Percentiles rank a stretch among this genome's conserved stretches.
phyloP scores from a whole-genome alignment of 2,797 vertebrate genomes.

The Mareca strepera region DNA sequence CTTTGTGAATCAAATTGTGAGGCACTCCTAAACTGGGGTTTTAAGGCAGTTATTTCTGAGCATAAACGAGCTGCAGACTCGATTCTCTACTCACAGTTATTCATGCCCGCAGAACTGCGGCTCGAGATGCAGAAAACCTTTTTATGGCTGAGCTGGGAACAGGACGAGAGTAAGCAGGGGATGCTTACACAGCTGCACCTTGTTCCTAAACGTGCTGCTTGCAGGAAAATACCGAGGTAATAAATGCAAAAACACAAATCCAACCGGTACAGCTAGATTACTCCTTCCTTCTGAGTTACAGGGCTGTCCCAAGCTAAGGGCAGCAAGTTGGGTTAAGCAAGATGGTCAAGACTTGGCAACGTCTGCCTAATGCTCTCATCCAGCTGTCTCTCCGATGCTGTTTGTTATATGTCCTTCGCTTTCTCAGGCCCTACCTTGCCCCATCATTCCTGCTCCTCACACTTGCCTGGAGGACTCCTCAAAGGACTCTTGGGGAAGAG shows the following conservation, averaged over 20 bases:
- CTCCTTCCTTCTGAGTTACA: background rate
- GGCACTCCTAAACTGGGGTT: slow-evolving; percentile 8
- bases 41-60: slow-evolving; percentile 42
- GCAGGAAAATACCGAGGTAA: background rate
- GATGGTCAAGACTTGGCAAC: background rate
- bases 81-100: background rate
- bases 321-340: background rate
- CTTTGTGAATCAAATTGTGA: slow-evolving; percentile 28
- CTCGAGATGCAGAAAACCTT: background rate
- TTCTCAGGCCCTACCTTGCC: background rate
- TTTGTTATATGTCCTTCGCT: background rate
- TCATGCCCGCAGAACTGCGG: background rate
- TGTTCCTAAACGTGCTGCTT: accelerated
- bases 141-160: background rate
- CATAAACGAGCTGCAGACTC: background rate
- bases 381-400: background rate
- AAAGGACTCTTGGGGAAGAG: background rate
- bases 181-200: background rate
- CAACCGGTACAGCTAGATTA: background rate
- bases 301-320: background rate
- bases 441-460: background rate
- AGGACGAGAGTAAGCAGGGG: background rate
- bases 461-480: background rate
- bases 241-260: background rate
- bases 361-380: background rate